Evolutionary conservation across 2,797 vertebrate species (phyloP).

Genomic region (Acanthis flammea): DNA sequence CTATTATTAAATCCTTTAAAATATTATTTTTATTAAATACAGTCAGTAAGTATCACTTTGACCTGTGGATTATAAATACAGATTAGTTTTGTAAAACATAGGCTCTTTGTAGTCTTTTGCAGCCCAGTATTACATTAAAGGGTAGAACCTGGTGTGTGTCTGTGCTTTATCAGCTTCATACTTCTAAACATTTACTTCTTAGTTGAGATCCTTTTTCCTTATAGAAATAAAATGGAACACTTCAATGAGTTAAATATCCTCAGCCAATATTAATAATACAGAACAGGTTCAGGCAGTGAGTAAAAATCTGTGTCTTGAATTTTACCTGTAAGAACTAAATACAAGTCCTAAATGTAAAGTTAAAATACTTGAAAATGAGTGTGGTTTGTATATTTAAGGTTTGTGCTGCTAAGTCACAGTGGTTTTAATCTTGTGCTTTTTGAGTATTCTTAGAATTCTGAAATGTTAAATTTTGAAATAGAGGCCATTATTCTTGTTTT

Average conservation of each 20-base stretch:
- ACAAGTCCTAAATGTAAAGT: neutral
- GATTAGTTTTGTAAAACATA: neutral
- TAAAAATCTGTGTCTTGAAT: neutral
- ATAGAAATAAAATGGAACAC: neutral
- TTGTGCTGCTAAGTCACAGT: neutral
- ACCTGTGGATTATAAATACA: neutral
- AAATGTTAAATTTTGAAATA: neutral
- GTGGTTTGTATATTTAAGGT: neutral
- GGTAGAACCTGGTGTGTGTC: neutral
- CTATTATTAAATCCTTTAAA: neutral
- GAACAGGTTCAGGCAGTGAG: neutral
- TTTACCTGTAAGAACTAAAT: neutral
- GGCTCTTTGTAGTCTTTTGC: neutral
- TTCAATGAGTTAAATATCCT: neutral
- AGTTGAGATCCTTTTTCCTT: neutral
- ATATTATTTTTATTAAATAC: neutral
- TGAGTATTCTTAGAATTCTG: neutral
- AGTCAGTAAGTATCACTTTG: neutral
- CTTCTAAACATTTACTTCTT: neutral
- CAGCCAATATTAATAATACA: neutral
- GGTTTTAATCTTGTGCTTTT: neutral
- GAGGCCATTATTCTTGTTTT: neutral
- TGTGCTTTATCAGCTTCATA: neutral
- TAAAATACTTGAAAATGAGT: neutral
- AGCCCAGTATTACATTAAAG: neutral